These are phyloP conservation scores for Cinclus cinclus DNA, from an alignment of 2,113 vertebrate genomes.

Conservation along the genomic window DNA sequence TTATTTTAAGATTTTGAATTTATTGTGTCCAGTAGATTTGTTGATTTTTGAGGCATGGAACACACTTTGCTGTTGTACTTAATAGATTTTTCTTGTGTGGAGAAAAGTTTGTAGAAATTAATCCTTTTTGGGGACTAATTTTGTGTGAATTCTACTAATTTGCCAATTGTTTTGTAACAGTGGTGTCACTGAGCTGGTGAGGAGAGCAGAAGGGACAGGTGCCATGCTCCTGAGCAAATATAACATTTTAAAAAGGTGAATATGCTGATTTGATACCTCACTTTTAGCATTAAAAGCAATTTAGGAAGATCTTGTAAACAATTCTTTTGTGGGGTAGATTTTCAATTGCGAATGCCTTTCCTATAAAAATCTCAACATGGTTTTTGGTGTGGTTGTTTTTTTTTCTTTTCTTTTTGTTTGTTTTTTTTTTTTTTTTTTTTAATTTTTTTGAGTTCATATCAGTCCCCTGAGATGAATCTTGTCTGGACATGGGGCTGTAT, in stretches of 20 bases:
- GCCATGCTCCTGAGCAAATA: accelerated
- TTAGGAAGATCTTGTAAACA: not conserved
- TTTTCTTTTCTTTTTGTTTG: not conserved
- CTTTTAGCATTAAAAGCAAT: not conserved
- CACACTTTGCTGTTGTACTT: not conserved
- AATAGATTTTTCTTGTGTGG: not conserved
- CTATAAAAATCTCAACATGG: not conserved
- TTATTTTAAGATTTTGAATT: not conserved
- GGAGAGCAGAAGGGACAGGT: not conserved
- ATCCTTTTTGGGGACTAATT: not conserved
- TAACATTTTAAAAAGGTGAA: not conserved
- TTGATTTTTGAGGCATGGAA: not conserved
- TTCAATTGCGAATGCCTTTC: not conserved
- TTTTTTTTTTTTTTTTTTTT: not conserved
- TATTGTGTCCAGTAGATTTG: not conserved
- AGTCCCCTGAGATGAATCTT: not conserved
- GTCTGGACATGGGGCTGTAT: not conserved
- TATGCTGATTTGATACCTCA: not conserved
- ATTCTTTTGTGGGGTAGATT: not conserved
- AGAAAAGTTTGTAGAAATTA: not conserved
- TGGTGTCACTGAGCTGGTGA: not conserved
- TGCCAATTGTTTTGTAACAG: not conserved
- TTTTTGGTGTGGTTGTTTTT: not conserved
- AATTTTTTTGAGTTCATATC: not conserved
- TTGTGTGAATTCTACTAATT: not conserved